Evolutionary conservation across 2,888 invertebrate species (phyloP), one percentile per base, ranked within the genome.

Genomic region (Nemotelus pantherinus): DNA sequence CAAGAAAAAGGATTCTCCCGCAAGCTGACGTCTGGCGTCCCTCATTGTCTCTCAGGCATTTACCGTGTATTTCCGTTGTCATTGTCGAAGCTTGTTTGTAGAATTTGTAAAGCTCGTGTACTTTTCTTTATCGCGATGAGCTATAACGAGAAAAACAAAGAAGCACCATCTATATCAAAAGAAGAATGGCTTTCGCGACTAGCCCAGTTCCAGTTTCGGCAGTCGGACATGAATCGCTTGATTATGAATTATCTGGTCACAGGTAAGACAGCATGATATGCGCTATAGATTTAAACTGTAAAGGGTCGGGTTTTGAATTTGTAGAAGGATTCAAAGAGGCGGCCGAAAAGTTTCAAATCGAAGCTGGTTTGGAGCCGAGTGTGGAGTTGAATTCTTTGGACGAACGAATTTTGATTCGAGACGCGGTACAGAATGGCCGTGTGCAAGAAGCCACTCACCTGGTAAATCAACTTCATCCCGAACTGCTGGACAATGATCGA

Each of bases 211-310:
- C 95, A 95, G 83, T 93, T 97, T 82, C 95, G 95, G 77, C 90
- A 97, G 82, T 92, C 94, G 60, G 95, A 96, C 83, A 97, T 99
- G 95, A 98, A 99, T 88, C 95, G 95, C 87, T 90, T 99, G 81
- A 97, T 99, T 82, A 98, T 99, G 98, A 98, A 99, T 88, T 99
- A 99, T 88, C 90, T 99, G 84, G 97, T 98, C 63, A 98, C 97
- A 88, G 97, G 97, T 96, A 88, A 86, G 50, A 25, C 25, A 25
- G 25, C 25, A 25, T 25, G 25, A 25, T 50, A 60, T 25, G 53
- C 53, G 43, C 39, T 41, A 41, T 41, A 7, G 5, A 9, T 45
- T 44, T 45, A 47, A 2, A 7, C 47, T 67, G 7, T 45, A n/a
- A 47, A 41, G 25, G 44, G 39, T 4, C n/a, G 3, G 4, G 25